Conservation (phyloP, 1,140 invertebrate species). For the Meteorus sp. region DNA sequence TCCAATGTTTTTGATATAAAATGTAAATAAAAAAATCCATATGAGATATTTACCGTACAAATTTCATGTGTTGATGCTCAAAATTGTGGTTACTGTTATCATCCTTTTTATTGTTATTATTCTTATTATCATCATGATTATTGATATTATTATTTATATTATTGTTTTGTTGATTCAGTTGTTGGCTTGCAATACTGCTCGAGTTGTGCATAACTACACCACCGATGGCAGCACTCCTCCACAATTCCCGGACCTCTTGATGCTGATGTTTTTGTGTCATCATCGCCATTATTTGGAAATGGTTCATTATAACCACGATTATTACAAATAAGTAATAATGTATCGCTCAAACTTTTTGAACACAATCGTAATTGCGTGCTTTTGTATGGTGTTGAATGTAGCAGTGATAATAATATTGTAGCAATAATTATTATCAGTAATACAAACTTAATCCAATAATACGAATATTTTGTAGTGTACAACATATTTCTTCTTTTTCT, state of each 20-base stretch:
- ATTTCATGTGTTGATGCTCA: too few relatives aligned
- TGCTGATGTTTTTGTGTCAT: slow-evolving; percentile 22
- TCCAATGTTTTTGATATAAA: too few relatives aligned
- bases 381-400: slow-evolving; percentile 20
- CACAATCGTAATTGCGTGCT: slow-evolving; percentile 38
- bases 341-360: slow-evolving; percentile 43
- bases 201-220: slow-evolving; percentile 41
- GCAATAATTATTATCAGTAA: slow-evolving; percentile 1
- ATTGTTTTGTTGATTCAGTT: too few relatives aligned
- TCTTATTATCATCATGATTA: too few relatives aligned
- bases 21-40: too few relatives aligned
- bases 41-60: too few relatives aligned
- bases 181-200: slow-evolving; percentile 46
- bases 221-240: slow-evolving; percentile 48
- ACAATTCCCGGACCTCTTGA: slow-evolving; percentile 41
- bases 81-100: too few relatives aligned
- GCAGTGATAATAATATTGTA: not conserved
- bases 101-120: too few relatives aligned
- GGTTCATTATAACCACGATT: slow-evolving; percentile 47
- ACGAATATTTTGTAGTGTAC: not conserved
- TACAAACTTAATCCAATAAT: too few relatives aligned
- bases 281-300: slow-evolving; percentile 41
- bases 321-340: slow-evolving; percentile 39
- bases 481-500: not conserved
- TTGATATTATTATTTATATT: too few relatives aligned